These are phyloP conservation scores for Rhincodon typus DNA, from an alignment of 2,797 vertebrate genomes.

Conservation along the genomic window DNA sequence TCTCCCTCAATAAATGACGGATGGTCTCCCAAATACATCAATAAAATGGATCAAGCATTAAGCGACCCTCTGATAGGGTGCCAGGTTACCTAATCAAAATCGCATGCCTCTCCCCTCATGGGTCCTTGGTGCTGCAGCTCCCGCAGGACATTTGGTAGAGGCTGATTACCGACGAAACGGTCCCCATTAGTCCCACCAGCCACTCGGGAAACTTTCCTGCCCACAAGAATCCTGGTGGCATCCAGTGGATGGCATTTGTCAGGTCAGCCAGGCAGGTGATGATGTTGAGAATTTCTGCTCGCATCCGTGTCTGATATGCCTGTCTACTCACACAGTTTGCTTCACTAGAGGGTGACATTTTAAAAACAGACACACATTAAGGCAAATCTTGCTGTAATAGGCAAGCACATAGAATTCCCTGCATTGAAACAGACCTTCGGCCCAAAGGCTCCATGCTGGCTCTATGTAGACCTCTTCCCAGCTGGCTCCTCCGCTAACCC, in stretches of 20 bases:
- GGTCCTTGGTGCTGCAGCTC: conserved; percentile 40
- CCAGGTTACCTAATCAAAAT: not conserved
- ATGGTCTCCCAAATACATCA: not conserved
- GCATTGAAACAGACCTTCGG: not conserved
- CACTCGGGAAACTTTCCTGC: conserved; percentile 74
- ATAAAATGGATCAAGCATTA: not conserved
- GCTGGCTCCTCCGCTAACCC: not conserved
- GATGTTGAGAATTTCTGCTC: conserved; percentile 63
- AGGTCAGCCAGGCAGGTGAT: conserved; percentile 71
- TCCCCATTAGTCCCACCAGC: conserved; percentile 88
- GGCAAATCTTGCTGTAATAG: no score
- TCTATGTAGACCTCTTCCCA: not conserved
- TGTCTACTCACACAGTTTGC: conserved; percentile 42
- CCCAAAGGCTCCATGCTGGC: not conserved
- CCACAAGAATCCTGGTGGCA: conserved; percentile 84
- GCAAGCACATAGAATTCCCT: conserved; percentile 39
- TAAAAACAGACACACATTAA: not conserved
- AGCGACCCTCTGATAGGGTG: not conserved
- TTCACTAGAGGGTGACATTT: conserved; percentile 43
- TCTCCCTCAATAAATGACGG: not conserved
- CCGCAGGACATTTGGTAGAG: conserved; percentile 62
- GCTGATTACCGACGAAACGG: conserved; percentile 75
- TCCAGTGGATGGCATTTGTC: conserved; percentile 83
- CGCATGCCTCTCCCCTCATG: not conserved
- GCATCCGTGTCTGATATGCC: conserved; percentile 51